A percentile compares a stretch with the other conserved stretches of the same genome.
phyloP scores from a whole-genome alignment of 1,140 invertebrate genomes.

The Reticulitermes speratus region DNA sequence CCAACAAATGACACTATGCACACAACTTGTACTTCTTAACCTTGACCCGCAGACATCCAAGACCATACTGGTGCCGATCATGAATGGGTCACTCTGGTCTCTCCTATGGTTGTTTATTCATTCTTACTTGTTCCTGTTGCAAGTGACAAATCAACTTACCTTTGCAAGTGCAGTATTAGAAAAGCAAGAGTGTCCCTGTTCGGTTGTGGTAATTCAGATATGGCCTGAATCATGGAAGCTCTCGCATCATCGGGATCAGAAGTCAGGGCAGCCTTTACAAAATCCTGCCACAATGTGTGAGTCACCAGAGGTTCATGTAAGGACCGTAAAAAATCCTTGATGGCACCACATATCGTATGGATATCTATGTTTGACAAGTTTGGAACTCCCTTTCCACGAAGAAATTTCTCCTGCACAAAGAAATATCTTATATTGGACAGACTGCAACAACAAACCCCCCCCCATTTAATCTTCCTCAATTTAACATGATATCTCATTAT shows the following conservation, averaged over 20 bases:
- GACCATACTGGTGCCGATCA: too few species aligned
- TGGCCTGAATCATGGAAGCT: slow-evolving; percentile 62
- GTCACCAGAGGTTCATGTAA: slow-evolving; percentile 84
- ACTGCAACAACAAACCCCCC: too few species aligned
- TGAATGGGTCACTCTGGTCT: too few species aligned
- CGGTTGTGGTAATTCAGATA: slow-evolving; percentile 74
- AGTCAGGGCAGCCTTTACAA: slow-evolving; percentile 67
- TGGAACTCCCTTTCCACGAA: slow-evolving; percentile 70
- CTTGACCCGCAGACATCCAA: too few species aligned
- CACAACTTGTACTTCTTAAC: too few species aligned
- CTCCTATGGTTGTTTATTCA: too few species aligned
- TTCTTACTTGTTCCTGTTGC: too few species aligned
- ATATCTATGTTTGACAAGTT: slow-evolving; percentile 71
- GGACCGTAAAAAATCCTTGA: slow-evolving; percentile 83
- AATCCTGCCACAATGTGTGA: slow-evolving; percentile 69
- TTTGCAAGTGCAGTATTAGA: slow-evolving; percentile 79
- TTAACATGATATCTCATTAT: too few species aligned
- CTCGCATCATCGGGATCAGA: slow-evolving; percentile 55
- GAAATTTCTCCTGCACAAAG: slow-evolving; percentile 62
- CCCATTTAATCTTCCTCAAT: too few species aligned
- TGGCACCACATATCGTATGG: slow-evolving; percentile 76
- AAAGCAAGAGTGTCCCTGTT: slow-evolving; percentile 88
- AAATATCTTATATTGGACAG: background rate
- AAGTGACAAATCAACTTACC: slow-evolving; percentile 45
- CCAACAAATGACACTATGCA: too few species aligned